Conservation (phyloP, 2,888 invertebrate species). For the Acanthosepion esculentum region DNA sequence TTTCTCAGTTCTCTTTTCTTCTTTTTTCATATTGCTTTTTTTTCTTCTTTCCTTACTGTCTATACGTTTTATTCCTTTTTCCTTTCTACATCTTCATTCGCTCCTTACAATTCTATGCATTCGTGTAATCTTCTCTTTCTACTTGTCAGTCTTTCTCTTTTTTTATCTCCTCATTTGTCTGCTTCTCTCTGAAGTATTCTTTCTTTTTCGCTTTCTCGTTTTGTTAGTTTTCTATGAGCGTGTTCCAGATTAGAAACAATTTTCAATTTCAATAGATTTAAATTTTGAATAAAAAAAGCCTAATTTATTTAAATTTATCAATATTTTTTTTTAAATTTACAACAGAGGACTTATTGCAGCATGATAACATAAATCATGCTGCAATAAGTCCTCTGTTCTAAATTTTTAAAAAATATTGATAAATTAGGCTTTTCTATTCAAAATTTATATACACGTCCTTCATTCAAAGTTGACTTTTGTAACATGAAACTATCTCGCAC, state of each 20-base stretch:
- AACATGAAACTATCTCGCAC: no score
- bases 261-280: slow-evolving; percentile 2
- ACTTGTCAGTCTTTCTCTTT: not conserved
- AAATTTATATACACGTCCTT: not conserved
- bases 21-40: not conserved
- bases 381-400: no score
- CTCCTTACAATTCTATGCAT: no score
- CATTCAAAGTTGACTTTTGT: not conserved
- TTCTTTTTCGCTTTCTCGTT: not conserved
- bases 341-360: not conserved
- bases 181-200: not conserved
- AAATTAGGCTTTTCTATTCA: no score
- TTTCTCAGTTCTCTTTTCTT: no score
- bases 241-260: not conserved
- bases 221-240: not conserved
- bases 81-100: not conserved
- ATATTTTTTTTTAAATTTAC: not conserved
- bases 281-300: not conserved
- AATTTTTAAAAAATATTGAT: no score
- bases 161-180: not conserved
- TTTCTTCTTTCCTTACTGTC: not conserved
- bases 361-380: not conserved
- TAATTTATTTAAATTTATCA: not conserved
- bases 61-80: no score
- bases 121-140: no score